Evolutionary conservation across 2,888 invertebrate genomes (phyloP), one percentile per base, ranked within the genome.

Genomic region (Caenorhabditis wallacei): DNA sequence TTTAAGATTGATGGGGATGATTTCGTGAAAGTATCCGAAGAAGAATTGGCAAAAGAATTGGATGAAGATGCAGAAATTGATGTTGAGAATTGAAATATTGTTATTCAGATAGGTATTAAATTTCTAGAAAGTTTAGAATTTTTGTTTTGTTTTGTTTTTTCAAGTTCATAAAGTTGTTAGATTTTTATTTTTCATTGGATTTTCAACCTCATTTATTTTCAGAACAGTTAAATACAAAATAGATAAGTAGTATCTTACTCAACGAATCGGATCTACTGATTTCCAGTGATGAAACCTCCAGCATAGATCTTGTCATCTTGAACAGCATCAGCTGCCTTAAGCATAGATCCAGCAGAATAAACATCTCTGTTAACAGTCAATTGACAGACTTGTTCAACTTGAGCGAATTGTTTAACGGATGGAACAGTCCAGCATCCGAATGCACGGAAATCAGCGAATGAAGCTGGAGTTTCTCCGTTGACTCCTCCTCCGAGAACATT

Each of bases 341-440:
- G 63, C 66, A 76, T 69, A 7, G 81, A 46, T 24, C 75, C 69
- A 18, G 74, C 69, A 46, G 81, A 75, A 48, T 81, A 81, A 13
- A 81, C 81, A 69, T 81, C 81, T 51, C 80, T 66, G 66, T 87
- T 87, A 53, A 87, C 80, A 30, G 85, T 82, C 24, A 84, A 8
- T 40, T 63, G 63, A 80, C 87, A 85, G 43, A 87, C 85, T 18
- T 64, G 53, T 51, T 87, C 87, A 43, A 82, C 84, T 69, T 87
- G 87, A 22, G 83, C 87, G 75, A 84, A 87, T 54, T 87, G 87
- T 68, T 87, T 87, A 37, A 86, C 86, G 48, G 82, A 75, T 37
- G 88, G 76, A 43, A 68, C 37, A 7, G 75, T 75, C 84, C 85
- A 88, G 71, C 84, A 80, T 35, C 86, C 88, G 80, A 88, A 88